Evolutionary conservation across 2,888 invertebrate species (phyloP).

Genomic region (Ferrisia virgata): DNA sequence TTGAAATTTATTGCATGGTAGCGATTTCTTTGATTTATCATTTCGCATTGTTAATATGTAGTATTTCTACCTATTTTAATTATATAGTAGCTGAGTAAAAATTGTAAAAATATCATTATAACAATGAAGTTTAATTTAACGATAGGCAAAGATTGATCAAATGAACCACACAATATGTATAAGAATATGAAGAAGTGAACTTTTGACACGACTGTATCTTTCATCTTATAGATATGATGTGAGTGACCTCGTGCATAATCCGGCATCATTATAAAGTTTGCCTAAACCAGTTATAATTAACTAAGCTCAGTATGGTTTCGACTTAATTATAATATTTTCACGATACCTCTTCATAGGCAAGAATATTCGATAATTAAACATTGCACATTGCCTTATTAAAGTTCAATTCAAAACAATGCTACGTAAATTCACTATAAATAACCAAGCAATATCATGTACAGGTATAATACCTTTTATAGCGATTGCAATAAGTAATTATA

Average conservation of each 20-base stretch:
- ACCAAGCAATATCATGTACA: no score
- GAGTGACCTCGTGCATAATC: not conserved
- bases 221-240: not conserved
- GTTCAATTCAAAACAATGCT: not conserved
- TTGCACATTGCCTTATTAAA: not conserved
- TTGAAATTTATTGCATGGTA: no score
- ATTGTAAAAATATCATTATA: no score
- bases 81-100: no score
- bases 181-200: not conserved
- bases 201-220: not conserved
- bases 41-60: no score
- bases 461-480: no score
- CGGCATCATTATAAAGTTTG: not conserved
- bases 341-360: not conserved
- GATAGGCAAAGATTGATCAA: not conserved
- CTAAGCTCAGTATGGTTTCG: conserved; percentile 28
- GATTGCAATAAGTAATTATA: not conserved
- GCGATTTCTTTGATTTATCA: no score
- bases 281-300: conserved; percentile 26
- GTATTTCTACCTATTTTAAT: no score
- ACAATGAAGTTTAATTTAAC: no score
- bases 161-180: not conserved
- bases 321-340: conserved; percentile 1
- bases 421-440: not conserved
- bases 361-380: conserved; percentile 11